Base-by-base conservation (phyloP, 2,797 vertebrate species). In the Coranthus polyacanthus region DNA sequence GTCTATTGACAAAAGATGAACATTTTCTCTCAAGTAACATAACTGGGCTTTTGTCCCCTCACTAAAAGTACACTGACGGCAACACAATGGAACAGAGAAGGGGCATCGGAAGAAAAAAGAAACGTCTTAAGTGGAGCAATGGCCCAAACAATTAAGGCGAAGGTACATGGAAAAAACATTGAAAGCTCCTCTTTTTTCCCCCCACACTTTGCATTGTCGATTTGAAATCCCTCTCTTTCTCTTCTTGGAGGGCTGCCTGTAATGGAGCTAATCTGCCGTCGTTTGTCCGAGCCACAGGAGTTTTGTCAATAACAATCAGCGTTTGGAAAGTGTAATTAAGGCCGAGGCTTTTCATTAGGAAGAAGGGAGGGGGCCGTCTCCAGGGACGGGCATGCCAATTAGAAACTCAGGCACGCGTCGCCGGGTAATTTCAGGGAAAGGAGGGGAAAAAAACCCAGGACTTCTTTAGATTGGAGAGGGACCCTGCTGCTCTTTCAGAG, bases 251-350 rank as follows among this genome's bases (percentile, higher is more conserved):
- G 90, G 90, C 92, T 92, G 91, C 91, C 93, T 95, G 94, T 94
- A 95, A 95, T 95, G 93, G 93, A 94, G 92, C 94, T 95, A 94
- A 95, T 95, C 94, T 95, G 81, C 89, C 89, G 92, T 92, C 93
- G 93, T 95, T 95, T 94, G 94, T 94, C 94, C 93, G 91, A 94
- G 93, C 94, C 94, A 94, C 94, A 93, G 93, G 94, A 95, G 94
- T 95, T 95, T 94, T 95, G 94, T 95, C 94, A 95, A 94, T 95
- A 95, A 95, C 94, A 94, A 94, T 95, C 94, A 95, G 94, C 93
- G 93, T 94, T 94, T 94, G 93, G 93, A 93, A 94, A 94, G 93
- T 94, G 94, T 95, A 95, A 95, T 95, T 95, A 95, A 95, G 94
- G 94, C 93, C 93, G 92, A 95, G 94, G 91, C 94, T 95, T 95